phyloP scores from a whole-genome alignment of 2,888 invertebrate species.

The Pristionchus fissidentatus region DNA sequence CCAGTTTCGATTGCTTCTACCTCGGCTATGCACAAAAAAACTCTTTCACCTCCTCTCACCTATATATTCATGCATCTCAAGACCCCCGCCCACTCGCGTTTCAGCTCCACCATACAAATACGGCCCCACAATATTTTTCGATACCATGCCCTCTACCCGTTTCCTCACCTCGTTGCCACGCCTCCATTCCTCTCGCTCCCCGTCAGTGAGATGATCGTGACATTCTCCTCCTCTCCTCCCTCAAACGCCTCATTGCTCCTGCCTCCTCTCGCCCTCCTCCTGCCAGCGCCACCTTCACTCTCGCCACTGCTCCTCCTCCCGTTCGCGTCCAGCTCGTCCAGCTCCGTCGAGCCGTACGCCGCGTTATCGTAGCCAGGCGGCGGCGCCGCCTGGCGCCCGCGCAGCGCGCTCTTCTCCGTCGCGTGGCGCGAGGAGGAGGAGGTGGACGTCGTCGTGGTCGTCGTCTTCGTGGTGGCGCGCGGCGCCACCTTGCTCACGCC shows the following conservation, averaged over 20 bases:
- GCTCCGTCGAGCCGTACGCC: slow-evolving; percentile 41
- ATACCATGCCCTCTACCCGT: not conserved
- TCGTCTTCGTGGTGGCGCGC: not conserved
- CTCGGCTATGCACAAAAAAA: no score
- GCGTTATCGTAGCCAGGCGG: not conserved
- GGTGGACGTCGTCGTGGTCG: not conserved
- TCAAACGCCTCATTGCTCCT: not conserved
- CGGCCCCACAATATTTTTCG: no score
- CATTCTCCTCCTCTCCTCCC: not conserved
- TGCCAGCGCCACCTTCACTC: not conserved
- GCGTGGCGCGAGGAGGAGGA: not conserved
- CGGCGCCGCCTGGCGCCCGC: not conserved
- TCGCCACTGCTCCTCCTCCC: not conserved
- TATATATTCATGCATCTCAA: no score
- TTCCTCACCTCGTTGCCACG: not conserved
- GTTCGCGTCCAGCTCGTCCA: not conserved
- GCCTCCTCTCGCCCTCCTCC: not conserved
- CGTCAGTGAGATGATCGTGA: not conserved
- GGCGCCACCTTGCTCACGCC: not conserved
- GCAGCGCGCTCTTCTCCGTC: not conserved
- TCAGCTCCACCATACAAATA: no score
- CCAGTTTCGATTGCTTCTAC: no score
- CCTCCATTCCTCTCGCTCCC: slow-evolving; percentile 6
- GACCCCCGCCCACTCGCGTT: no score
- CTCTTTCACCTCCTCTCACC: no score